Evolutionary conservation across 2,888 invertebrate genomes (phyloP), one percentile per base, ranked within the genome.

Genomic region (Cheilosia soror): DNA sequence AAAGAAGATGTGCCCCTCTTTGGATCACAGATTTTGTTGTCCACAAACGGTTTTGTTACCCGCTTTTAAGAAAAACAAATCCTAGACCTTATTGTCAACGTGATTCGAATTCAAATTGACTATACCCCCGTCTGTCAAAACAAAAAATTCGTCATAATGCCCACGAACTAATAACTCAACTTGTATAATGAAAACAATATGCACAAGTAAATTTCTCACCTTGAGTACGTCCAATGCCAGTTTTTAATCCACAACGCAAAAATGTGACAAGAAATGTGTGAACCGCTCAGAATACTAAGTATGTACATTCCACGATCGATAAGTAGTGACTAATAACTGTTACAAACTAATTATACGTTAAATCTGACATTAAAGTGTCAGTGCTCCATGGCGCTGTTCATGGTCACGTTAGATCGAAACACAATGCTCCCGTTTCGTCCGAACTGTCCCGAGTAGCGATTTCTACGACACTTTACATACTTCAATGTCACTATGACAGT

Each of bases 391-490:
- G 89, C 89, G 27, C 90, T 89, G 55, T 91, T 90, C 84, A 91
- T 89, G 4, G 91, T 92, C 40, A 89, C 90, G 60, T 88, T 90
- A 7, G 92, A 92, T n/a, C 90, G 89, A 81, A 90, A 92, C 9
- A 91, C 90, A 25, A 92, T 92, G 81, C 90, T 91, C 44, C 90
- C 89, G 57, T 89, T 90, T 33, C 88, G 85, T 0, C 88, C 86
- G 49, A 82, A 86, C 13, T 88, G 87, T 13, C 88, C 81, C 51
- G 90, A 90, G n/a, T 88, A 89, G 1, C 89, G 89, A 4, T 89
- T 88, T 2, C 89, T 87, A 0, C 88, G 87, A 13, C 79, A 73
- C 47, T 89, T 90, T 1, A 85, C 68, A 13, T 89, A 27, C 0
- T 89, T 77, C 1, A 89, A 73, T 2, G 87, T 20, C 4, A 77